Evolutionary conservation across 2,113 vertebrate species (phyloP), one percentile per base, ranked within the genome.

Genomic region (Craseonycteris thonglongyai): DNA sequence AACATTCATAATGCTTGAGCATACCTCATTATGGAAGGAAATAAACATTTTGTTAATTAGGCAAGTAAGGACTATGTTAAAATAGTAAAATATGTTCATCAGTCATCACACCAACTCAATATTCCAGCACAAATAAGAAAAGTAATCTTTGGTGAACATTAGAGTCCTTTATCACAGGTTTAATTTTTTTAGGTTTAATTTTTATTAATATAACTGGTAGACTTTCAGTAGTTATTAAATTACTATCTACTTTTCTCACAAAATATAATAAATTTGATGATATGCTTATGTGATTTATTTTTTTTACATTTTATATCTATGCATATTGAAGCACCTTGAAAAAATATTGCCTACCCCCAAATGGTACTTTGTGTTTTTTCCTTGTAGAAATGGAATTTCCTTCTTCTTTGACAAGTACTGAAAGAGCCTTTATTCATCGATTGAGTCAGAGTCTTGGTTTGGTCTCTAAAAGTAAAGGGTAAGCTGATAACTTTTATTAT

Each of bases 391-490:
- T 99, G 98, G 98, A 99, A 69, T 99, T 99, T 98, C 99, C 99
- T n/a, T 99, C 99, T 69, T 99, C 99, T 79, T 97, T 99, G 84
- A 98, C 98, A 33, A 99, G 98, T 90, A 98, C 98, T 5, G 99
- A 99, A 98, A 98, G 99, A 97, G 99, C 99, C 0, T 99, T 99
- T 96, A 98, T 99, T 96, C 99, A 99, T 90, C 99, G 99, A 5
- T 68, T 98, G 65, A 99, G 99, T 81, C 99, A 99, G 88, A 99
- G 99, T n/a, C 97, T 99, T 95, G 99, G 99, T 2, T 98, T 99
- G 88, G 98, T 99, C 94, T 99, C 99, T 51, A 99, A 99, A 98
- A 99, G 99, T 96, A 99, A 98, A 98, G 99, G 99, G 99, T 99
- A 97, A 98, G 98, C 93, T 72, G 35, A 45, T 83, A 22, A 54